These are phyloP conservation scores for Oceanodroma tethys DNA, from an alignment of 2,113 vertebrate genomes.

Conservation along the genomic window DNA sequence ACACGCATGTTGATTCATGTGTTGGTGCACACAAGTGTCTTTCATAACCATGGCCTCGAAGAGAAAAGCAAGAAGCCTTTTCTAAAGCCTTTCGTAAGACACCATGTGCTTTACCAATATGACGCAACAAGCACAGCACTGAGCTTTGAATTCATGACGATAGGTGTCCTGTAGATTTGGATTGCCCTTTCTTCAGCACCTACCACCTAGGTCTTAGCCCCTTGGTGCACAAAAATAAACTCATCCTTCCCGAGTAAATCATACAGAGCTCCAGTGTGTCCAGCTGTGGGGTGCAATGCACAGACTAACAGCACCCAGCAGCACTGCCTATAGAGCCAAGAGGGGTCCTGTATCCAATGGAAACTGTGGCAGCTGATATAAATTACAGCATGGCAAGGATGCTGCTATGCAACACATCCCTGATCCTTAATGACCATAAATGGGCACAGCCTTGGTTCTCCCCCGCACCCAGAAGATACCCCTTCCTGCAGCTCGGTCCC, in stretches of 20 bases:
- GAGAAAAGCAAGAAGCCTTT: neutral
- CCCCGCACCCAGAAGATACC: neutral
- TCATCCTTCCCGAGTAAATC: accelerated
- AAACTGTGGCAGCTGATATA: neutral
- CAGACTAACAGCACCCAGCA: neutral
- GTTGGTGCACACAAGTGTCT: neutral
- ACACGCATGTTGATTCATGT: neutral
- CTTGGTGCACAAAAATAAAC: neutral
- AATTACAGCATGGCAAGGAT: constrained; percentile 10
- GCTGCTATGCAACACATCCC: constrained; percentile 29
- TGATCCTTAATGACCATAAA: neutral
- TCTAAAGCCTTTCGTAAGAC: neutral
- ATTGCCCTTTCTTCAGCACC: neutral
- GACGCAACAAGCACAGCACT: neutral
- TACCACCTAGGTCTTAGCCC: neutral
- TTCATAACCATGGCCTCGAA: neutral
- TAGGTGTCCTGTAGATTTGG: neutral
- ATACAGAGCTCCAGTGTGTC: neutral
- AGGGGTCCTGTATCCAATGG: constrained; percentile 27
- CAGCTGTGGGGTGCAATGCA: neutral
- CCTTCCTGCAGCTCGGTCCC: neutral
- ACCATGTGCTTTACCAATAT: neutral
- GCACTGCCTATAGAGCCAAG: neutral
- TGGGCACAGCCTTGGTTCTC: neutral
- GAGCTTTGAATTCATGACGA: neutral